Base-by-base conservation (phyloP, 2,797 vertebrate genomes). In the Channallabes apus region DNA sequence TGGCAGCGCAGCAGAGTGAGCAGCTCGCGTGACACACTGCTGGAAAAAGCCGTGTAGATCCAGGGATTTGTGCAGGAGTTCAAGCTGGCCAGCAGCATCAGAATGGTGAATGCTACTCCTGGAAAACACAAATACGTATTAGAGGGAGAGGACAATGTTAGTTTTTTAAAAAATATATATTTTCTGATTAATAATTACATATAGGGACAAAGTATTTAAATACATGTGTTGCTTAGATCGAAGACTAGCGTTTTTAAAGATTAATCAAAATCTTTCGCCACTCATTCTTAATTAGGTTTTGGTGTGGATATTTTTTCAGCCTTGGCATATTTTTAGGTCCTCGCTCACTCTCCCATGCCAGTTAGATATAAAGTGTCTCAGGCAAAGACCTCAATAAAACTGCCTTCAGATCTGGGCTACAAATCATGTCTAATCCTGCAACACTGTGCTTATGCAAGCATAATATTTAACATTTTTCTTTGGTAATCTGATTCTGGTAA, bases 31-130 rank as follows among this genome's bases (percentile, higher is more conserved):
- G 96, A 97, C 93, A 98, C 91, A 0, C 97, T 97, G 95, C 94
- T 97, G 92, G 97, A 97, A 93, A 98, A 98, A 51, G 95, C 94
- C 0, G 96, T 96, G 88, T 98, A 98, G 92, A 98, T 97, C 97
- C 97, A 98, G 0, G 97, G 97, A 92, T 98, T 98, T 85, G 97
- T 97, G 91, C 97, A 98, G 0, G 97, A 98, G 94, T 97, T 98
- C 83, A 98, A 93, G 88, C 96, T 98, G 91, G 97, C 97, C 86
- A 98, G 91, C 77, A 98, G 91, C 97, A 98, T 98, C 86, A 98
- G 93, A 91, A 98, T 96, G 41, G 96, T 97, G 85, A 98, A 97
- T 80, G 95, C 93, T 82, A 95, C 93, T 46, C 93, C 95, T 95
- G 90, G 41, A 84, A 77, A 64, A 67, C 73, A 84, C 8, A 65